These are phyloP conservation scores for Nymphalis polychloros DNA, from an alignment of 2,888 invertebrate species.

Conservation along the genomic window DNA sequence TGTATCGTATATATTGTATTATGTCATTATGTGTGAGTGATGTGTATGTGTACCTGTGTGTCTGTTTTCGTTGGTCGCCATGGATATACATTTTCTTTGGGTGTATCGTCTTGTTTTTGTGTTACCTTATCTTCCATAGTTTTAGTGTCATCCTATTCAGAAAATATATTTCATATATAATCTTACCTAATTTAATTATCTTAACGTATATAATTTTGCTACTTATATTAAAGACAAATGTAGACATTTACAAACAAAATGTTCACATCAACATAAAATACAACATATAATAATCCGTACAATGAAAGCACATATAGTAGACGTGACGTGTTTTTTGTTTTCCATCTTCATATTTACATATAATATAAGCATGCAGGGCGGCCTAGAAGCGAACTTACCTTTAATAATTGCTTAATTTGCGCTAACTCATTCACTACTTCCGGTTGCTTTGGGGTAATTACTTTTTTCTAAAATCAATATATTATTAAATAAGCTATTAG, in stretches of 20 bases:
- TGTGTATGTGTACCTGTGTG: conserved; percentile 59
- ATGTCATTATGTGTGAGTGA: conserved; percentile 40
- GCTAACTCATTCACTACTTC: conserved; percentile 58
- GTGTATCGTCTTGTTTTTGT: conserved; percentile 61
- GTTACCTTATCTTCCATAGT: conserved; percentile 60
- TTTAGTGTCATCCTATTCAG: conserved; percentile 68
- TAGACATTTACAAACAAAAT: conserved; percentile 5
- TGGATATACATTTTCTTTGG: conserved; percentile 66
- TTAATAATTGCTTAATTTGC: conserved; percentile 61
- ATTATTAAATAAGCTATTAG: conserved; percentile 64
- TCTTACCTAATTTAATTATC: neutral
- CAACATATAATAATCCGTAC: conserved; percentile 1
- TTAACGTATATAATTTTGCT: neutral
- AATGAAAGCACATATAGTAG: conserved; percentile 33
- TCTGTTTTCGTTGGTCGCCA: conserved; percentile 73
- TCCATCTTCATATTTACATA: neutral
- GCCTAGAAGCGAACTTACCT: conserved; percentile 62
- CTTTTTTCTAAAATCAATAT: conserved; percentile 69
- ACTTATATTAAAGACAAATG: neutral
- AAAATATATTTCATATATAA: conserved; percentile 44
- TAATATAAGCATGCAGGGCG: conserved; percentile 31
- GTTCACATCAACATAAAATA: conserved; percentile 3
- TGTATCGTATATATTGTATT: conserved; percentile 27
- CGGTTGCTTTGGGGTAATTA: conserved; percentile 55
- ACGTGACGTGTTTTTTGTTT: conserved; percentile 11